A percentile compares a stretch with the other conserved stretches of the same genome.
Evolutionary conservation across 2,113 vertebrate species (phyloP).

Genomic region (Malurus melanocephalus): DNA sequence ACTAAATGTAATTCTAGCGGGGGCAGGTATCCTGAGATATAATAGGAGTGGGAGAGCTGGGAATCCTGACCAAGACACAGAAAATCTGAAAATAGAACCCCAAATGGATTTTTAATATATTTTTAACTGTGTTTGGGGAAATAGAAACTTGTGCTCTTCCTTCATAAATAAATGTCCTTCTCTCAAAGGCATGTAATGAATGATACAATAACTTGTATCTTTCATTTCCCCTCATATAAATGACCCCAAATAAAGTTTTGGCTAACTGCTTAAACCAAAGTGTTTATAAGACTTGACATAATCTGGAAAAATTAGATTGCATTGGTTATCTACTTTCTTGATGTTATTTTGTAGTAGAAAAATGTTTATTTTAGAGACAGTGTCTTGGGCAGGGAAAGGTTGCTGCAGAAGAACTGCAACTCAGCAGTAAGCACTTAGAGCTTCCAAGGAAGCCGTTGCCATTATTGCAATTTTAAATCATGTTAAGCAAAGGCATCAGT

Average conservation of each 20-base stretch:
- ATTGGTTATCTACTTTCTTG: not conserved
- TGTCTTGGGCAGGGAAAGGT: not conserved
- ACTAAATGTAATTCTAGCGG: not conserved
- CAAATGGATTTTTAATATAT: not conserved
- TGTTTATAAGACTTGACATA: not conserved
- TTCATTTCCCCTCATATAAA: not conserved
- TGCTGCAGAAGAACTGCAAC: not conserved
- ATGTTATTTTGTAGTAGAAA: not conserved
- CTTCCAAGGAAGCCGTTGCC: not conserved
- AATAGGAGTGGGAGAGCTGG: not conserved
- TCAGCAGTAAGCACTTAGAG: not conserved
- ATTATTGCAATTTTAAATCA: slow-evolving; percentile 17
- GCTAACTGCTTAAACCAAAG: not conserved
- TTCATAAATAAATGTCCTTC: not conserved
- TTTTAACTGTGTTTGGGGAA: not conserved
- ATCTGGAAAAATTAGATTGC: not conserved
- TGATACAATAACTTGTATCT: not conserved
- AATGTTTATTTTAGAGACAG: not conserved
- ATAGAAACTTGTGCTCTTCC: not conserved
- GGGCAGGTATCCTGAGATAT: not conserved
- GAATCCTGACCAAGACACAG: not conserved
- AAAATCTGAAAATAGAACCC: not conserved
- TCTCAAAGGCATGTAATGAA: not conserved
- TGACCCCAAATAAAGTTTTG: not conserved
- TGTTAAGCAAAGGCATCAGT: slow-evolving; percentile 7